Conservation (phyloP, 1,140 invertebrate species). For the Belonocnema kinseyi region DNA sequence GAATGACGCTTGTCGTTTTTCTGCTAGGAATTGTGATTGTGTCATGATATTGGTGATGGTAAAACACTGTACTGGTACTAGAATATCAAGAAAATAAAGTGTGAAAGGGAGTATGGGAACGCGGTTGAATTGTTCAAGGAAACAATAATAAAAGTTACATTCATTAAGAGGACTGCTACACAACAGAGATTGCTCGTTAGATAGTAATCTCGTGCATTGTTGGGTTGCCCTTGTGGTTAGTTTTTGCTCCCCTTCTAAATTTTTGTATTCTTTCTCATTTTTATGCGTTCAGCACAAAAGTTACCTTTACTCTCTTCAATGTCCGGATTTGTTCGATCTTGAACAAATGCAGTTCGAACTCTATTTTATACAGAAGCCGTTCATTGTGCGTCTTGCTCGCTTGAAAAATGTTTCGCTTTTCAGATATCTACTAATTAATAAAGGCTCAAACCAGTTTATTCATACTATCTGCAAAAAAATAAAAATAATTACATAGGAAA, state of each 20-base stretch:
- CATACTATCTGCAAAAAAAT: no score
- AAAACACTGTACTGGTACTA: background rate
- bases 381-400: constrained; percentile 1
- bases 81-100: constrained; percentile 28
- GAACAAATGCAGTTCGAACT: background rate
- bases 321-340: background rate
- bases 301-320: constrained; percentile 17
- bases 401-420: constrained; percentile 5
- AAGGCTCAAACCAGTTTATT: no score
- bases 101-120: constrained; percentile 35
- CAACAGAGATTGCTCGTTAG: constrained; percentile 59
- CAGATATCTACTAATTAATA: background rate
- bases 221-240: background rate
- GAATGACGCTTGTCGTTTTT: constrained; percentile 51
- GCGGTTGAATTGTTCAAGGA: constrained; percentile 63
- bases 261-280: constrained; percentile 10
- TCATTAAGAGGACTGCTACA: constrained; percentile 65
- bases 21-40: background rate
- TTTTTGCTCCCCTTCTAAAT: background rate
- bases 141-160: constrained; percentile 72
- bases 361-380: background rate
- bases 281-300: background rate
- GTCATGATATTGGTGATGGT: constrained; percentile 8
- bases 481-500: no score
- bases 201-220: constrained; percentile 26